Percentiles rank a stretch among this genome's conserved stretches.
Conservation (phyloP, 2,113 vertebrate genomes). For the Mirounga angustirostris region DNA sequence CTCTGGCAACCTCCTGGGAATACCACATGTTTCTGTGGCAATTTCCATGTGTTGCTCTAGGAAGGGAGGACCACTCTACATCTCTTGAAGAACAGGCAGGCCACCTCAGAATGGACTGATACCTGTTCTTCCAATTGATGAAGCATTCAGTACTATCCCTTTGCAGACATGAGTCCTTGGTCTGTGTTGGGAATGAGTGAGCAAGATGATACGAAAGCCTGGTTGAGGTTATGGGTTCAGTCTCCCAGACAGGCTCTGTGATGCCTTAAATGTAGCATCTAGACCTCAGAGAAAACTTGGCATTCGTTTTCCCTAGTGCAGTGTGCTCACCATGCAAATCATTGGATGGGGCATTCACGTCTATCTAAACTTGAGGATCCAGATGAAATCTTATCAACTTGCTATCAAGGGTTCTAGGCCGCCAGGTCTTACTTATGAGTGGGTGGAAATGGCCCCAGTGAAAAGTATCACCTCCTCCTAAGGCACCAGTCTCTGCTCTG, state of each 20-base stretch:
- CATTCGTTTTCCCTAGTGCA: neutral
- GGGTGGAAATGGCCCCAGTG: accelerated
- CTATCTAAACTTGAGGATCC: neutral
- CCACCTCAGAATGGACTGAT: neutral
- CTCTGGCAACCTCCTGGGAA: neutral
- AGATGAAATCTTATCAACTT: neutral
- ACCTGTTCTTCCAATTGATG: neutral
- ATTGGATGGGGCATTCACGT: neutral
- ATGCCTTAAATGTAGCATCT: neutral
- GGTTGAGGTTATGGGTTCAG: neutral
- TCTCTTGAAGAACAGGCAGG: neutral
- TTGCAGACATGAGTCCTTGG: neutral
- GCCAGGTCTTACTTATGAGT: neutral
- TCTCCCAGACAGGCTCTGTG: neutral
- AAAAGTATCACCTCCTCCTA: neutral
- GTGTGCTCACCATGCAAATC: neutral
- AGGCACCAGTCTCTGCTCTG: accelerated
- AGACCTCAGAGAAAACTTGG: neutral
- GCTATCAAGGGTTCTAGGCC: too few relatives aligned
- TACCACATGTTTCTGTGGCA: neutral
- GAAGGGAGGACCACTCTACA: neutral
- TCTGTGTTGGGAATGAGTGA: neutral
- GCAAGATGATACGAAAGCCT: neutral
- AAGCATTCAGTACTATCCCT: neutral
- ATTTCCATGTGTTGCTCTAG: neutral